phyloP scores from a whole-genome alignment of 2,113 vertebrate genomes.

The Chrysochloris asiatica region DNA sequence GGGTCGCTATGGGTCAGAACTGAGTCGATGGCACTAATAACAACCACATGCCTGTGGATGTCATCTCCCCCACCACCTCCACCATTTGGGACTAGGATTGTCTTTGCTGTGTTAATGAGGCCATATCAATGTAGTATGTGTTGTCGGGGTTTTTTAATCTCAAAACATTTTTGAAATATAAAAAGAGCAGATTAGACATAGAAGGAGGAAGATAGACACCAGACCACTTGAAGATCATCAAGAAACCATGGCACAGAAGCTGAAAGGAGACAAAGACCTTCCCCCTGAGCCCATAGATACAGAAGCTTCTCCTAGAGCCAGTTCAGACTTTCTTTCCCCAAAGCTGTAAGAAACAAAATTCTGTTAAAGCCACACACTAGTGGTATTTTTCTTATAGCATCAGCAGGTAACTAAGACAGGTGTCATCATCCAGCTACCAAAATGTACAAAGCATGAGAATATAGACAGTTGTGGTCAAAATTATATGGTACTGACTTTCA shows the following conservation, averaged over 20 bases:
- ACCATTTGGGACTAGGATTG: neutral
- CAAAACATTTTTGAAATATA: neutral
- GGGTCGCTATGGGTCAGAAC: too few species aligned
- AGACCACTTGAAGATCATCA: neutral
- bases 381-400: neutral
- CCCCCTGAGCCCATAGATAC: neutral
- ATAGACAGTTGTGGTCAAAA: neutral
- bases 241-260: neutral
- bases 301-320: neutral
- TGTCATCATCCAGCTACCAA: neutral
- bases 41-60: too few species aligned
- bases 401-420: neutral
- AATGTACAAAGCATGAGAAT: neutral
- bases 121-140: neutral
- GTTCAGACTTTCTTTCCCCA: neutral
- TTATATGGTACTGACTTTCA: neutral
- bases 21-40: too few species aligned
- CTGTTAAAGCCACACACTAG: neutral
- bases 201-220: too few species aligned
- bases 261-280: neutral
- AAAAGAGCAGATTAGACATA: neutral
- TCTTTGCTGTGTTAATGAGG: neutral
- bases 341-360: neutral
- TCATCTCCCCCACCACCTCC: too few species aligned
- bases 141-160: too few species aligned